These are phyloP conservation scores for Ochropleura leucogaster DNA, from an alignment of 2,888 invertebrate species.

Conservation along the genomic window DNA sequence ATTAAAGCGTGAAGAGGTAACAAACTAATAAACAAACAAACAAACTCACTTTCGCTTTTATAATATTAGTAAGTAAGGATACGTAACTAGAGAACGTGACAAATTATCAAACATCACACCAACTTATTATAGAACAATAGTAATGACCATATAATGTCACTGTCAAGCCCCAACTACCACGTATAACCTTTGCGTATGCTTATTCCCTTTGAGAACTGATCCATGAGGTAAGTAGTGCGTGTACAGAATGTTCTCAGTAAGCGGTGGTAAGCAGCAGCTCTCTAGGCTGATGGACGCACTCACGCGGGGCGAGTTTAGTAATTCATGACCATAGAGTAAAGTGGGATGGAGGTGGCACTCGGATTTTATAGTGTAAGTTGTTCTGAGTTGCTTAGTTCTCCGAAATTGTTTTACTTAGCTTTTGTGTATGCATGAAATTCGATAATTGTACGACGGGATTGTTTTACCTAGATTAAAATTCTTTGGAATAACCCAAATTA, in stretches of 20 bases:
- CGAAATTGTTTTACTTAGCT: too few relatives aligned
- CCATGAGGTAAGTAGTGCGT: conserved; percentile 55
- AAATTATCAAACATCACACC: background rate
- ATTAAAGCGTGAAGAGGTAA: too few relatives aligned
- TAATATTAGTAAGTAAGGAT: too few relatives aligned
- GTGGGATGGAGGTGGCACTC: conserved; percentile 5
- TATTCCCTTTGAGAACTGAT: conserved; percentile 36
- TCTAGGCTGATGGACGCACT: conserved; percentile 45
- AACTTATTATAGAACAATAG: background rate
- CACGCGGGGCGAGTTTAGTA: conserved; percentile 44
- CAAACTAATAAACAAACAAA: too few relatives aligned
- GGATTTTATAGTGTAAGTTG: background rate
- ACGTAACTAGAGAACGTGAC: background rate
- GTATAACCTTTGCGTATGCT: conserved; percentile 13
- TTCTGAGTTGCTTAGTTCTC: background rate
- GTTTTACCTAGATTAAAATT: too few relatives aligned
- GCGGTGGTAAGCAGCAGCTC: conserved; percentile 46
- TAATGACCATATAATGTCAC: background rate
- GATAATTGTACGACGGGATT: too few relatives aligned
- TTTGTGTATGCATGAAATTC: too few relatives aligned
- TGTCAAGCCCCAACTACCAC: background rate
- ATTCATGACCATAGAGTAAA: conserved; percentile 51
- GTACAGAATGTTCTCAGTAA: conserved; percentile 33
- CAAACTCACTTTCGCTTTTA: too few relatives aligned
- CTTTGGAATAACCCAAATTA: too few relatives aligned